Evolutionary conservation across 2,888 invertebrate species (phyloP).

Genomic region (Gandaritis pyraliata): DNA sequence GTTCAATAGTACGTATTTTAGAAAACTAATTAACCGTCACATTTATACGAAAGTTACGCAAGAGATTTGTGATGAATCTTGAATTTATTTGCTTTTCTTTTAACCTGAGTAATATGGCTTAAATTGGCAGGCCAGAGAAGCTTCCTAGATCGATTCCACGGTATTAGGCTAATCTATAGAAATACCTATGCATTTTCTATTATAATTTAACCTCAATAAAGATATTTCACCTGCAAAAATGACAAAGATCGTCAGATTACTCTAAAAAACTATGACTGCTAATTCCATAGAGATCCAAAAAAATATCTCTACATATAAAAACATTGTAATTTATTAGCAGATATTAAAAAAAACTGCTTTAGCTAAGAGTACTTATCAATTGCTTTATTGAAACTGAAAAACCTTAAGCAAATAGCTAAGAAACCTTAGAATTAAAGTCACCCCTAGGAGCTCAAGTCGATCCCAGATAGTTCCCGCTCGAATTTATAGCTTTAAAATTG

Average conservation of each 20-base stretch:
- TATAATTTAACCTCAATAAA: too few relatives aligned
- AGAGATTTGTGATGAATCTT: background rate
- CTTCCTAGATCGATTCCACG: too few relatives aligned
- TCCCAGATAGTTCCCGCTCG: slow-evolving; percentile 49
- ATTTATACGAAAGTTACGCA: slow-evolving; percentile 1
- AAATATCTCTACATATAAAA: too few relatives aligned
- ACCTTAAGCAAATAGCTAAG: slow-evolving; percentile 30
- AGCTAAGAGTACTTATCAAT: too few relatives aligned
- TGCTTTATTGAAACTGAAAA: slow-evolving; percentile 49
- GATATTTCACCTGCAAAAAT: background rate
- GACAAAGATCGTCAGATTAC: background rate
- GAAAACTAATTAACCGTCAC: slow-evolving; percentile 1
- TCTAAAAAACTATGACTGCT: background rate
- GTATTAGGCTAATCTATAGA: too few relatives aligned
- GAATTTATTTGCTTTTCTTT: too few relatives aligned
- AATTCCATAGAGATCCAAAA: too few relatives aligned
- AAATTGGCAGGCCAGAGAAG: too few relatives aligned
- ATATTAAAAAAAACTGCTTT: too few relatives aligned
- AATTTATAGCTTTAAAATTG: slow-evolving; percentile 70
- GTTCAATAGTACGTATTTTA: slow-evolving; percentile 53
- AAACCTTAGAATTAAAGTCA: slow-evolving; percentile 15
- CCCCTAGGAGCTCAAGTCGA: slow-evolving; percentile 22
- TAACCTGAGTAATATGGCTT: too few relatives aligned
- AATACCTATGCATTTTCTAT: too few relatives aligned
- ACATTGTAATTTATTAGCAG: too few relatives aligned